phyloP scores from a whole-genome alignment of 2,888 invertebrate genomes.

The Drosophila setosimentum region DNA sequence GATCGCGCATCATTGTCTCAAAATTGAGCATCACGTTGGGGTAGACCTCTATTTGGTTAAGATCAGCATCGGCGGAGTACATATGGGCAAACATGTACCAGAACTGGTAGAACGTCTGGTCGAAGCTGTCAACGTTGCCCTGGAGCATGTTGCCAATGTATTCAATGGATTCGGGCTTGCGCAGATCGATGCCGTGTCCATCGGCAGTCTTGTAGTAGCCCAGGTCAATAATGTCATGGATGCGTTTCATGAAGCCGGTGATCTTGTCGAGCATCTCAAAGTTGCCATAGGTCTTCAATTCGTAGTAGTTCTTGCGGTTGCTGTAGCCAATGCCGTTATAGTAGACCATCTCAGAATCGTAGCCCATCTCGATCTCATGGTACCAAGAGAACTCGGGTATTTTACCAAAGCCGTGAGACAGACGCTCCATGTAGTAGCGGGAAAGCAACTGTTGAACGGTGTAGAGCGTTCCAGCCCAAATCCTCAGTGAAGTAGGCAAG shows the following conservation, averaged over 20 bases:
- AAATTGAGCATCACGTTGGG: constrained; percentile 89
- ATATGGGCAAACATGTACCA: constrained; percentile 75
- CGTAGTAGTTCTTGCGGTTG: constrained; percentile 87
- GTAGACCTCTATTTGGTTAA: constrained; percentile 52
- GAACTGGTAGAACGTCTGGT: constrained; percentile 79
- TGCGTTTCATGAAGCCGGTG: constrained; percentile 83
- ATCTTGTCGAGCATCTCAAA: constrained; percentile 75
- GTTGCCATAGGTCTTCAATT: constrained; percentile 85
- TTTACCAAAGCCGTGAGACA: constrained; percentile 89
- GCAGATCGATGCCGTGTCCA: constrained; percentile 77
- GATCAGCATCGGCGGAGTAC: constrained; percentile 69
- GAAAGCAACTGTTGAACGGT: constrained; percentile 89
- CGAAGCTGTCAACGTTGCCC: constrained; percentile 85
- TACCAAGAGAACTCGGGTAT: constrained; percentile 87
- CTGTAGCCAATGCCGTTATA: constrained; percentile 89
- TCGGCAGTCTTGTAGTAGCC: constrained; percentile 84
- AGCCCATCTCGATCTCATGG: constrained; percentile 87
- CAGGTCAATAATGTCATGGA: constrained; percentile 86
- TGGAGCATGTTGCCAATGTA: constrained; percentile 87
- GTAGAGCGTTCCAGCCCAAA: constrained; percentile 88
- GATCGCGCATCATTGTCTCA: constrained; percentile 90
- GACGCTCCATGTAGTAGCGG: constrained; percentile 91
- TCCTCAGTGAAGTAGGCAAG: constrained; percentile 91
- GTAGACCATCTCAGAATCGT: constrained; percentile 88
- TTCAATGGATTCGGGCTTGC: constrained; percentile 86